Conservation (phyloP, 2,888 invertebrate species). For the Sipha maydis region DNA sequence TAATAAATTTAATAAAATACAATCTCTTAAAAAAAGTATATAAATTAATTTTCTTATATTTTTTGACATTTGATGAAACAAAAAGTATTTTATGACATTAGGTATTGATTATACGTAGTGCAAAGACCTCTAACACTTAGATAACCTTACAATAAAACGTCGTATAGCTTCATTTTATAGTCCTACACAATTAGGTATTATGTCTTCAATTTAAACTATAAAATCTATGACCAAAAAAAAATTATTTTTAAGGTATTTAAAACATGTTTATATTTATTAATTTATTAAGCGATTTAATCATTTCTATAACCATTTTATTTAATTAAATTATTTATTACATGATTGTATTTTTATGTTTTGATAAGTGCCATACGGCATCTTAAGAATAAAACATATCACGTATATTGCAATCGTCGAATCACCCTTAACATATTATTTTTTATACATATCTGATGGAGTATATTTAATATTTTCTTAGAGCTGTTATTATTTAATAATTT, state of each 20-base stretch:
- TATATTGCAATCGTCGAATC: too few relatives aligned
- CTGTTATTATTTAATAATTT: background rate
- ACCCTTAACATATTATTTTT: too few relatives aligned
- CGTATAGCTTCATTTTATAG: background rate
- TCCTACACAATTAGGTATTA: background rate
- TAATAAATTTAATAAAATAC: background rate
- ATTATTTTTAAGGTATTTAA: background rate
- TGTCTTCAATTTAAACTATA: background rate
- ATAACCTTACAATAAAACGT: slow-evolving; percentile 43
- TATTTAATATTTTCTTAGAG: background rate
- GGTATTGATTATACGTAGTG: slow-evolving; percentile 35
- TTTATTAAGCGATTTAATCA: too few relatives aligned
- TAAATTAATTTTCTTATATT: slow-evolving; percentile 16
- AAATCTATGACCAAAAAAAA: background rate
- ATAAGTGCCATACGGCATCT: too few relatives aligned
- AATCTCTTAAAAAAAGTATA: background rate
- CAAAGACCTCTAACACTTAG: slow-evolving; percentile 39
- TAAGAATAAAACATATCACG: too few relatives aligned
- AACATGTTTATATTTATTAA: background rate
- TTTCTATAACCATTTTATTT: too few relatives aligned
- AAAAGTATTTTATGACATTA: slow-evolving; percentile 40
- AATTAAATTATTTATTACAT: too few relatives aligned
- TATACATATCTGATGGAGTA: background rate
- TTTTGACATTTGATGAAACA: slow-evolving; percentile 31
- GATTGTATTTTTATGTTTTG: too few relatives aligned